A percentile compares a stretch with the other conserved stretches of the same genome.
phyloP scores from a whole-genome alignment of 2,113 vertebrate species.

The Tachuris rubrigastra region DNA sequence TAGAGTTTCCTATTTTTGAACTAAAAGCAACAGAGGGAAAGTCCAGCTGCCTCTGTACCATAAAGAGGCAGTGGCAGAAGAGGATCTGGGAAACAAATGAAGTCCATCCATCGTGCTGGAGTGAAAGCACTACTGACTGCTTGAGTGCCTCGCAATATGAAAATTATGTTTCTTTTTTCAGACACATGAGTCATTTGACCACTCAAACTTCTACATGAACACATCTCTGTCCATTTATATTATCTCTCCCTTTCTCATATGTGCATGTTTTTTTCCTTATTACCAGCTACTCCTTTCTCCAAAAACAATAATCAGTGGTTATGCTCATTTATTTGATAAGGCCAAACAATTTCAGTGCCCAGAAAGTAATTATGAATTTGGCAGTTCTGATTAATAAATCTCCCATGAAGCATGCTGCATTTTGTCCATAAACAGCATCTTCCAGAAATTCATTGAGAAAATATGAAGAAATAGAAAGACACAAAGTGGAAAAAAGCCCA shows the following conservation, averaged over 20 bases:
- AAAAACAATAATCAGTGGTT: constrained; percentile 42
- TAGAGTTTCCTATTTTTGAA: background rate
- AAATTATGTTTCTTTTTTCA: constrained; percentile 26
- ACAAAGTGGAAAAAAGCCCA: background rate
- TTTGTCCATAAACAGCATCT: constrained; percentile 15
- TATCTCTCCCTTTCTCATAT: background rate
- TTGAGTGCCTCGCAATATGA: background rate
- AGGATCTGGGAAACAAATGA: background rate
- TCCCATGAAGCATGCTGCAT: constrained; percentile 12
- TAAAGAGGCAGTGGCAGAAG: background rate
- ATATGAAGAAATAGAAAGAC: background rate
- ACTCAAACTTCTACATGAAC: background rate
- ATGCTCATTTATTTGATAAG: constrained; percentile 49
- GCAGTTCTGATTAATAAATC: constrained; percentile 59
- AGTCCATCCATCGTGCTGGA: background rate
- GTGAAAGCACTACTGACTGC: background rate
- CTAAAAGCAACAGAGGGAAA: background rate
- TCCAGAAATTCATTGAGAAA: constrained; percentile 21
- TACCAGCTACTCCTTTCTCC: constrained; percentile 8
- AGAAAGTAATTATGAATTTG: constrained; percentile 61
- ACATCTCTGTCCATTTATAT: background rate
- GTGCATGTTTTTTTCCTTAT: constrained; percentile 6
- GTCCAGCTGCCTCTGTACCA: background rate
- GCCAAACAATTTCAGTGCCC: constrained; percentile 47
- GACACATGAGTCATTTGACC: constrained; percentile 6